These are phyloP conservation scores for Actenoides lindsayi DNA, from an alignment of 2,113 vertebrate species.

Conservation along the genomic window DNA sequence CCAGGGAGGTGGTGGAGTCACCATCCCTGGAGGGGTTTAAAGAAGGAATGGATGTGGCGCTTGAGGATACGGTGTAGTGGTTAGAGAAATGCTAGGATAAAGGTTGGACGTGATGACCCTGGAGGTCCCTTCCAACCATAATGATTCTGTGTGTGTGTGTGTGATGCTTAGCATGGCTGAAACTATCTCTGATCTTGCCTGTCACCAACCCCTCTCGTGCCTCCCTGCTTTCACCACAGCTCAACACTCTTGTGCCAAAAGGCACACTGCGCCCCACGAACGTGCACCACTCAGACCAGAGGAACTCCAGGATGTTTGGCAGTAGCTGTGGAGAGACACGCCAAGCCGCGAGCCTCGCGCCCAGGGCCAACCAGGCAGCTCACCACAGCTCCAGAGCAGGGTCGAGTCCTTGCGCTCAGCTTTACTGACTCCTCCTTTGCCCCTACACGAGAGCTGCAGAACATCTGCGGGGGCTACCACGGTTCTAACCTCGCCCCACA, in stretches of 20 bases:
- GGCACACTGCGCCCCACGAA: fast-evolving
- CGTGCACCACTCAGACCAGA: too few species aligned
- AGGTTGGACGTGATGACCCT: too few species aligned
- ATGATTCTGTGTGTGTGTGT: too few species aligned
- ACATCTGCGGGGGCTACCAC: neutral
- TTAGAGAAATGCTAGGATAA: too few species aligned
- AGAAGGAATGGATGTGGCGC: too few species aligned
- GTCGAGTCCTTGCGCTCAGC: neutral
- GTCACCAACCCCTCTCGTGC: neutral
- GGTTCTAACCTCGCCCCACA: neutral
- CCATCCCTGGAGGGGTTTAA: too few species aligned
- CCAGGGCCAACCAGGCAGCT: fast-evolving
- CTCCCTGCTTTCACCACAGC: neutral
- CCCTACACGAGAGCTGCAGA: neutral
- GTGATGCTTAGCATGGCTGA: neutral
- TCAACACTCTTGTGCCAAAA: neutral
- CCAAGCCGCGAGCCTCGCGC: fast-evolving
- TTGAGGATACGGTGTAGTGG: too few species aligned
- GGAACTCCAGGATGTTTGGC: neutral
- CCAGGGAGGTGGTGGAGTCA: too few species aligned
- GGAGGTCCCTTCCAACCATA: too few species aligned
- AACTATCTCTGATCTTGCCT: neutral
- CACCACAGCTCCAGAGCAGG: fast-evolving
- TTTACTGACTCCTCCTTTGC: fast-evolving
- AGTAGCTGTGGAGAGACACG: too few species aligned